Percentiles rank a stretch among this genome's conserved stretches.
These are phyloP conservation scores for Propsilocerus akamusi DNA, from an alignment of 1,140 invertebrate genomes.

Conservation along the genomic window DNA sequence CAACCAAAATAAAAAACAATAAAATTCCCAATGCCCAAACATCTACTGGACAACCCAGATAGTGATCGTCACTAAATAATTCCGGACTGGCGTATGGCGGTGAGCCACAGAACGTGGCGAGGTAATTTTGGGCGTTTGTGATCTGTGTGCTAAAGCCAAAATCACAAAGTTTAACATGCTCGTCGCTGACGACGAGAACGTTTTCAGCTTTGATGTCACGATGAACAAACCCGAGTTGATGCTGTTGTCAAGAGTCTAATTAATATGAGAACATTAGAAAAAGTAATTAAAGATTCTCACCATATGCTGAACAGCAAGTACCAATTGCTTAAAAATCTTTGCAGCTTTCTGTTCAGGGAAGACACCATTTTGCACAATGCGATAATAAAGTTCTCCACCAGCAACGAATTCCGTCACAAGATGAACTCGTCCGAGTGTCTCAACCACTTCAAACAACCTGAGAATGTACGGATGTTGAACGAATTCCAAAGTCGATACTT, in stretches of 20 bases:
- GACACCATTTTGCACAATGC: constrained; percentile 59
- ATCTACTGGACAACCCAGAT: constrained; percentile 54
- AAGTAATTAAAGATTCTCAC: constrained; percentile 26
- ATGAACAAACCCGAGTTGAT: constrained; percentile 57
- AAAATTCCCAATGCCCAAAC: constrained; percentile 72
- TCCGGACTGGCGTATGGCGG: constrained; percentile 85
- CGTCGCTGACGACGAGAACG: constrained; percentile 34
- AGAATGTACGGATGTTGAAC: constrained; percentile 68
- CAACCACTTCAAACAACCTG: constrained; percentile 36
- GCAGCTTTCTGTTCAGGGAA: constrained; percentile 51
- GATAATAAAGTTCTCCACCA: constrained; percentile 70
- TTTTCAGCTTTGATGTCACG: constrained; percentile 81
- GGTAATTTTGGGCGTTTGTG: constrained; percentile 34
- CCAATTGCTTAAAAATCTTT: constrained; percentile 55
- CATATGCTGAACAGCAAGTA: constrained; percentile 68
- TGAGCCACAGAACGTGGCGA: constrained; percentile 73
- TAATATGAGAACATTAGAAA: background rate
- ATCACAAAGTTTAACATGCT: constrained; percentile 49
- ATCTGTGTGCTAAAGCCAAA: constrained; percentile 50
- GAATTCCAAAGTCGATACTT: constrained; percentile 61
- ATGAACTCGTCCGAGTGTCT: constrained; percentile 64
- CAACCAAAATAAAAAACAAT: constrained; percentile 62
- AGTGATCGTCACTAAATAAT: constrained; percentile 57
- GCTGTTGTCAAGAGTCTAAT: constrained; percentile 12
- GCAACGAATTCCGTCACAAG: constrained; percentile 71